Conservation (phyloP, 1,140 invertebrate genomes). For the Physella acuta region DNA sequence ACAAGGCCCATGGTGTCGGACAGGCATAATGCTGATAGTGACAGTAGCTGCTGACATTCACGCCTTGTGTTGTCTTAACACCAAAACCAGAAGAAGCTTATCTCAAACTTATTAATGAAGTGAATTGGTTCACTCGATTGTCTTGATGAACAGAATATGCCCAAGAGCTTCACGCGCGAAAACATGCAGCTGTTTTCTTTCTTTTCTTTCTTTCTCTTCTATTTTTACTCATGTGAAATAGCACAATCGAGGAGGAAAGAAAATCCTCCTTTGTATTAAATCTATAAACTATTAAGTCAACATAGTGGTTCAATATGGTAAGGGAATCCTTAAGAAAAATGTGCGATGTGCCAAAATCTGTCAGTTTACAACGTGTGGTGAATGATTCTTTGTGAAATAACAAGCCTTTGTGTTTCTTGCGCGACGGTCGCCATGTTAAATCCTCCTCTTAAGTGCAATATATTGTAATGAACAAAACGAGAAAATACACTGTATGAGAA, state of each 20-base stretch:
- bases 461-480: conserved; percentile 1
- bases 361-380: conserved; percentile 14
- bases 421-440: conserved; percentile 28
- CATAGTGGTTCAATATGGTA: conserved; percentile 9
- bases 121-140: neutral
- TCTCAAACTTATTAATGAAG: neutral
- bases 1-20: conserved; percentile 25
- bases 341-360: neutral
- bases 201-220: conserved; percentile 16
- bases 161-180: conserved; percentile 16
- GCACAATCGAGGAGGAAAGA: conserved; percentile 1
- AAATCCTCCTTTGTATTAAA: conserved; percentile 5
- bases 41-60: conserved; percentile 14
- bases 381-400: conserved; percentile 20
- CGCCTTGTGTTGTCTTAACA: conserved; percentile 1
- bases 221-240: conserved; percentile 19
- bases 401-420: conserved; percentile 26
- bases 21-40: conserved; percentile 26
- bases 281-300: conserved; percentile 13
- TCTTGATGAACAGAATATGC: conserved; percentile 9
- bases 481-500: conserved; percentile 2
- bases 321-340: neutral
- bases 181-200: conserved; percentile 25
- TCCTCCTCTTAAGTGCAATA: conserved; percentile 12
- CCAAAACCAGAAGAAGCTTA: neutral